phyloP scores from a whole-genome alignment of 2,113 vertebrate genomes.

The Osmerus mordax region DNA sequence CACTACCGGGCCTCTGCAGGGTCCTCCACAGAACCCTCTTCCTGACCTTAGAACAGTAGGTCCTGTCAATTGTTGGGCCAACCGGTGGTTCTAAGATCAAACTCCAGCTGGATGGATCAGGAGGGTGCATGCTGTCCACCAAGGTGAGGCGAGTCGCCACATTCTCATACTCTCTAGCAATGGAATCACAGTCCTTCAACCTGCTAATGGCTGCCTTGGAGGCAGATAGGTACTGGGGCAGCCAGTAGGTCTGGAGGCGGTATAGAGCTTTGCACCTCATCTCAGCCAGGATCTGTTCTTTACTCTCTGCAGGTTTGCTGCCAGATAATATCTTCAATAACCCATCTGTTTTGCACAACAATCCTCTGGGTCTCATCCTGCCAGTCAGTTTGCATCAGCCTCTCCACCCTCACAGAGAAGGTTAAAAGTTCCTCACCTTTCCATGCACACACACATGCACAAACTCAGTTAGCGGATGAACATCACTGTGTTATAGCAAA shows the following conservation, averaged over 20 bases:
- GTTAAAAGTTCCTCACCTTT: conserved; percentile 70
- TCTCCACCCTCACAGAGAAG: conserved; percentile 73
- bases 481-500: not conserved
- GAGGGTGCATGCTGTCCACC: not conserved
- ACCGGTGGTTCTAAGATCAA: conserved; percentile 32
- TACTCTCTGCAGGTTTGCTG: conserved; percentile 46
- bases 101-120: conserved; percentile 16
- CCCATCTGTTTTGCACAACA: not conserved
- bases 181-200: conserved; percentile 44
- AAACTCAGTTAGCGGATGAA: not conserved
- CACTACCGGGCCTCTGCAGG: not conserved
- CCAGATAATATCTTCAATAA: conserved; percentile 43
- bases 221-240: conserved; percentile 58
- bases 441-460: not conserved
- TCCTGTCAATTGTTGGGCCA: not conserved
- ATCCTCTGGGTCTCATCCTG: conserved; percentile 32
- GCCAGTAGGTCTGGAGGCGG: conserved; percentile 37
- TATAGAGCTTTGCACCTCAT: conserved; percentile 61
- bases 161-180: conserved; percentile 61
- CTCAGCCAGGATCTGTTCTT: conserved; percentile 68
- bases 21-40: conserved; percentile 61
- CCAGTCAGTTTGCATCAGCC: conserved; percentile 61
- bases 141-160: not conserved
- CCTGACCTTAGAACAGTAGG: conserved; percentile 64
- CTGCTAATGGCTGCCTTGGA: conserved; percentile 56